A percentile compares a stretch with the other conserved stretches of the same genome.
Evolutionary conservation across 2,797 vertebrate species (phyloP).

Genomic region (Poecile montanus): DNA sequence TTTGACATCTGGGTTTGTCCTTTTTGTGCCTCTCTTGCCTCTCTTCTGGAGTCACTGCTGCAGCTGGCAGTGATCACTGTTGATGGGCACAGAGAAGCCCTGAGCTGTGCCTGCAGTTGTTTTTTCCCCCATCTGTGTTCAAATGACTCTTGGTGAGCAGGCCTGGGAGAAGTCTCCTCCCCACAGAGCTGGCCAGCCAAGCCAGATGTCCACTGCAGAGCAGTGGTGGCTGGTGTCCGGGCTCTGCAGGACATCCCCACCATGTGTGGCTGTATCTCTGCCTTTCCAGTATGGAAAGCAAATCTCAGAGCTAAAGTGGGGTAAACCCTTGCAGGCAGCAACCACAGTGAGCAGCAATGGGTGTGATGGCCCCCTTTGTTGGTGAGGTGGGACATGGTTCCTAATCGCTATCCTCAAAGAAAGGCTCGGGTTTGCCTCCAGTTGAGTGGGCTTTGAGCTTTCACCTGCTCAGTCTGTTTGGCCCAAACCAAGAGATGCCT

Average conservation of each 20-base stretch:
- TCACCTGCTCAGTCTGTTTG: fast-evolving
- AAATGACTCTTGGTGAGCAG: not conserved
- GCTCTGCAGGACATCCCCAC: not conserved
- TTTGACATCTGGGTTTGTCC: not conserved
- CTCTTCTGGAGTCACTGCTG: not conserved
- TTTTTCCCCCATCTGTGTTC: not conserved
- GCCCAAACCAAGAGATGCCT: not conserved
- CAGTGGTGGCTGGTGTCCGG: not conserved
- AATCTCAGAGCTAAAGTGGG: not conserved
- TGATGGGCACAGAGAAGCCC: not conserved
- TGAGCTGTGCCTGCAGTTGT: not conserved
- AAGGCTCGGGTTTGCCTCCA: not conserved
- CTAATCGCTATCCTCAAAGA: not conserved
- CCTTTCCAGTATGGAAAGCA: not conserved
- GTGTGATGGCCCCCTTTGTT: not conserved
- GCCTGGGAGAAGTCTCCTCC: not conserved
- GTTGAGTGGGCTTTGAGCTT: not conserved
- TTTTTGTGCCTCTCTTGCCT: not conserved
- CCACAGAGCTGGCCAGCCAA: not conserved
- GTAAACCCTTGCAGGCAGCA: not conserved
- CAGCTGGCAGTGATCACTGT: not conserved
- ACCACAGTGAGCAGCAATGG: not conserved
- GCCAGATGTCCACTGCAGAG: not conserved
- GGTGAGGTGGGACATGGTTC: not conserved
- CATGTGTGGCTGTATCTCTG: not conserved